Conservation (phyloP, 1,140 invertebrate genomes). For the Drepana arcuata region DNA sequence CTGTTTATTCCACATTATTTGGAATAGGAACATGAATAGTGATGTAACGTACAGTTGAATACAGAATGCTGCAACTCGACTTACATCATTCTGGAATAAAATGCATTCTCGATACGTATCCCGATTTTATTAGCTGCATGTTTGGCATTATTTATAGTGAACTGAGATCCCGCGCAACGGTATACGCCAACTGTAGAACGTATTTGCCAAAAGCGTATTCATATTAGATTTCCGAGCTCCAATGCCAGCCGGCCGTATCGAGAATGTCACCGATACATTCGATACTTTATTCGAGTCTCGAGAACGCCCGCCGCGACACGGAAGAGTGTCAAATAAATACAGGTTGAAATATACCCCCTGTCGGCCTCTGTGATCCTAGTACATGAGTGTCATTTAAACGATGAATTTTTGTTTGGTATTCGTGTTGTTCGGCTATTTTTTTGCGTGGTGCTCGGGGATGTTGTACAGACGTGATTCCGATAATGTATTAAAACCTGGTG, state of each 20-base stretch:
- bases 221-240: constrained; percentile 65
- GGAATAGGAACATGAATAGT: too few species aligned
- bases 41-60: too few species aligned
- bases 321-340: constrained; percentile 67
- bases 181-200: constrained; percentile 26
- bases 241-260: constrained; percentile 52
- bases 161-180: constrained; percentile 37
- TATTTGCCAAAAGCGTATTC: constrained; percentile 61
- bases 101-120: constrained; percentile 11
- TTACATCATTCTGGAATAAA: too few species aligned
- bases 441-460: constrained; percentile 46
- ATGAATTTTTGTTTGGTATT: constrained; percentile 67
- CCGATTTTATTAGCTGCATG: constrained; percentile 51
- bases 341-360: constrained; percentile 60
- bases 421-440: constrained; percentile 52
- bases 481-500: constrained; percentile 60
- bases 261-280: constrained; percentile 59
- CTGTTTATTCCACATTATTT: too few species aligned
- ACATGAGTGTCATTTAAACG: constrained; percentile 50
- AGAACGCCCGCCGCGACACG: constrained; percentile 50
- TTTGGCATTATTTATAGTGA: constrained; percentile 48
- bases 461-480: constrained; percentile 52
- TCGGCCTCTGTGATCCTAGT: constrained; percentile 53
- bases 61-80: too few species aligned
- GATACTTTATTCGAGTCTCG: constrained; percentile 60